phyloP scores from a whole-genome alignment of 2,113 vertebrate genomes.

The Perognathus longimembris region DNA sequence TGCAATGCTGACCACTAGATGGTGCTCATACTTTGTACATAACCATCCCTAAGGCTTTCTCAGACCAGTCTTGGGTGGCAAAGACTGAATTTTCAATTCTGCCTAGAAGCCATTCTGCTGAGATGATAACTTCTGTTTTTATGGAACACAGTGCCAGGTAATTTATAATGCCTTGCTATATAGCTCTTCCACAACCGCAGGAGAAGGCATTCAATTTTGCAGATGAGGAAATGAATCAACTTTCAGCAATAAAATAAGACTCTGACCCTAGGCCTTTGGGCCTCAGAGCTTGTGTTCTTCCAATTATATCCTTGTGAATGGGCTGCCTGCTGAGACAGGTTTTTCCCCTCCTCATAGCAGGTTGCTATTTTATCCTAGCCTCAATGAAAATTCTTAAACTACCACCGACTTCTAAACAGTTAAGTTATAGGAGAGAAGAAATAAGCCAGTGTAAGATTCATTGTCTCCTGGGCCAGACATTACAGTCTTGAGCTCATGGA shows the following conservation, averaged over 20 bases:
- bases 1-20: slow-evolving; percentile 52
- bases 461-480: neutral
- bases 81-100: neutral
- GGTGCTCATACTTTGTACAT: neutral
- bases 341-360: neutral
- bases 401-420: neutral
- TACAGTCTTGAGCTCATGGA: neutral
- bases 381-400: neutral
- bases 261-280: neutral
- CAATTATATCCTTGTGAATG: neutral
- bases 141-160: neutral
- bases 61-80: neutral
- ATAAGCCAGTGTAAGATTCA: neutral
- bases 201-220: neutral
- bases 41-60: neutral
- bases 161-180: neutral
- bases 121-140: neutral
- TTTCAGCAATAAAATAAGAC: neutral
- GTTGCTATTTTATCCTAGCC: neutral
- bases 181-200: neutral
- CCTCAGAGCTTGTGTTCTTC: neutral
- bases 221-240: slow-evolving; percentile 17
- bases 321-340: neutral
- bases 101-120: neutral
- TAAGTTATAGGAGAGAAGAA: neutral